phyloP scores from a whole-genome alignment of 2,113 vertebrate species.

The Prunella himalayana region DNA sequence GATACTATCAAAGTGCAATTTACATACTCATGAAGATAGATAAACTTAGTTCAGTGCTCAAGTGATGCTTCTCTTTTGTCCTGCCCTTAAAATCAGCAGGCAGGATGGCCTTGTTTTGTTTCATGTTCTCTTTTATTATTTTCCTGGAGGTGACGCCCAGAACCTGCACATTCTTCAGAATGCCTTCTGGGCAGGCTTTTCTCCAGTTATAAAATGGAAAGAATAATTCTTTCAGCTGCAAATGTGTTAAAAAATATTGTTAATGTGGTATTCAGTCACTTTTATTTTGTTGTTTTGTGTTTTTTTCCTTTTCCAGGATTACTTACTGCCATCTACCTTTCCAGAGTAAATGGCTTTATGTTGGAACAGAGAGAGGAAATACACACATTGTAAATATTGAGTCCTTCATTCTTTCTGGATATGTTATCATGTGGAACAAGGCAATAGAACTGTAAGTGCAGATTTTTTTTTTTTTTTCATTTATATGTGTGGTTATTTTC shows the following conservation, averaged over 20 bases:
- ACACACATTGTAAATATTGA: conserved; percentile 98
- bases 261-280: neutral
- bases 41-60: neutral
- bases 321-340: conserved; percentile 98
- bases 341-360: conserved; percentile 99
- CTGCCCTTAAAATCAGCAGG: neutral
- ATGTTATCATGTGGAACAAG: conserved; percentile 99
- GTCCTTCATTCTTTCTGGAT: conserved; percentile 96
- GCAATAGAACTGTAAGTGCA: conserved; percentile 97
- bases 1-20: neutral
- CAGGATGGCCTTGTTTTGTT: neutral
- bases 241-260: neutral
- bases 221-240: conserved; percentile 34
- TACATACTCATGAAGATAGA: neutral
- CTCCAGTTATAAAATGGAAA: neutral
- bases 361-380: conserved; percentile 96
- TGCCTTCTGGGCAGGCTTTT: neutral
- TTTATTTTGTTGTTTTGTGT: neutral
- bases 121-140: neutral
- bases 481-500: neutral
- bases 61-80: neutral
- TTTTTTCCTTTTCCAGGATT: conserved; percentile 81
- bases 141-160: neutral
- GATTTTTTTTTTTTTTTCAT: neutral
- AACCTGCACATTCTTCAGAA: neutral